Evolutionary conservation across 2,113 vertebrate genomes (phyloP).

Genomic region (Aspiorhynchus laticeps): DNA sequence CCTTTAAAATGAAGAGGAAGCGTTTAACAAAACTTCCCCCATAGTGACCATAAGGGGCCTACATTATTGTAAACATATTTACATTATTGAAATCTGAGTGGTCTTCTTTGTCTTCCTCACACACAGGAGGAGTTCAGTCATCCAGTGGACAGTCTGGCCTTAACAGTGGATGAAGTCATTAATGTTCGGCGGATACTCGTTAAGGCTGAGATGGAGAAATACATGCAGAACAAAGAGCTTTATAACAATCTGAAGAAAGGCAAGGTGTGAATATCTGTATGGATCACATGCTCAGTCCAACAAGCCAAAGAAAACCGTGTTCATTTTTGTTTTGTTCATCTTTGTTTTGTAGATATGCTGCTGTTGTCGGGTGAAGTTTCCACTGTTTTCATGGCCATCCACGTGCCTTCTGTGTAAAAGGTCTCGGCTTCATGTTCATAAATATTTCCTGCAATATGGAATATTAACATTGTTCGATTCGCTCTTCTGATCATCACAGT

Average conservation of each 20-base stretch:
- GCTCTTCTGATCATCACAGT: neutral
- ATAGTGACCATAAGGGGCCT: too few relatives aligned
- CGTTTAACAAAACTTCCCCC: too few relatives aligned
- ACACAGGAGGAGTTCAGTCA: conserved; percentile 90
- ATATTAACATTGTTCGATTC: neutral
- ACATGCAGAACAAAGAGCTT: conserved; percentile 90
- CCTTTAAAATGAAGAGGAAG: too few relatives aligned
- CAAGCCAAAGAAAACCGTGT: conserved; percentile 29
- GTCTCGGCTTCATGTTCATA: conserved; percentile 55
- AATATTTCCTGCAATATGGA: neutral
- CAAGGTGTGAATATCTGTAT: conserved; percentile 73
- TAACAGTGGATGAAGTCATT: conserved; percentile 96
- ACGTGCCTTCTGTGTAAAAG: conserved; percentile 94
- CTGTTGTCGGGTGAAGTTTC: conserved; percentile 89
- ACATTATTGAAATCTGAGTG: too few relatives aligned
- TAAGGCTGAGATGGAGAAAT: conserved; percentile 98
- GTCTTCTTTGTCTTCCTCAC: neutral
- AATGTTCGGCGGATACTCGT: conserved; percentile 91
- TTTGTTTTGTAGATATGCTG: conserved; percentile 85
- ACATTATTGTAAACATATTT: neutral
- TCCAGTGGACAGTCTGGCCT: conserved; percentile 90
- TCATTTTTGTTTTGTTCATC: neutral
- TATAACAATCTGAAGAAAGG: conserved; percentile 88
- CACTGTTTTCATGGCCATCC: conserved; percentile 91
- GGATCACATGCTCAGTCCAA: neutral